Conservation (phyloP, 2,113 vertebrate species). For the Probosciger aterrimus region DNA sequence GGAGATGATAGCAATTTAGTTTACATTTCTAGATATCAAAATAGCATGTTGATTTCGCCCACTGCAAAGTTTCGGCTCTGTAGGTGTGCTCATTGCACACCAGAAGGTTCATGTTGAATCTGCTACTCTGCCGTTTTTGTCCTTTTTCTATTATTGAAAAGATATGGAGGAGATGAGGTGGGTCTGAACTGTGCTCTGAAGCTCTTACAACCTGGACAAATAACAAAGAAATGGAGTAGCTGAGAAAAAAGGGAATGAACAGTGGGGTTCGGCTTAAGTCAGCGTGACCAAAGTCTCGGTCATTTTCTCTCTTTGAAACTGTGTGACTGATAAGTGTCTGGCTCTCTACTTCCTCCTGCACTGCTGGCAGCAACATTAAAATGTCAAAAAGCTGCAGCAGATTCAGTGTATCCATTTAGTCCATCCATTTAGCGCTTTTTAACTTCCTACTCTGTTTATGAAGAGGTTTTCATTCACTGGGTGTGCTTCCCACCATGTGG, state of each 20-base stretch:
- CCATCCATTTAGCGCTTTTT: background rate
- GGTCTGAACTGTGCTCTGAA: background rate
- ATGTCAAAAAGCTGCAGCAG: background rate
- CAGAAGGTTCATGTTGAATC: background rate
- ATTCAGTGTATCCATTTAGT: background rate
- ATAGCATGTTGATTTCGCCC: background rate
- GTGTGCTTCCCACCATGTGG: accelerated
- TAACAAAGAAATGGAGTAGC: background rate
- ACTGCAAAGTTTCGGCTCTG: background rate
- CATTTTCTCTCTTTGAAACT: background rate
- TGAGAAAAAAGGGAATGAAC: background rate
- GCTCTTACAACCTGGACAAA: background rate
- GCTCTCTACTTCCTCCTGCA: background rate
- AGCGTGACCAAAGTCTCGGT: background rate
- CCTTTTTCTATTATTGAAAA: background rate
- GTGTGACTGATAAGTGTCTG: background rate
- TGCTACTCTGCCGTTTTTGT: background rate
- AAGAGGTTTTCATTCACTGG: background rate
- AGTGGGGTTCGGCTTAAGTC: background rate
- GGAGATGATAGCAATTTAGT: background rate
- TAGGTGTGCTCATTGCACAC: background rate
- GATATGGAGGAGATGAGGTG: background rate
- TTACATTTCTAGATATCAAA: background rate
- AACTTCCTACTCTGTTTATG: background rate
- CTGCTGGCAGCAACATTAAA: background rate